Base-by-base conservation (phyloP, 2,113 vertebrate genomes). In the Zingel zingel region DNA sequence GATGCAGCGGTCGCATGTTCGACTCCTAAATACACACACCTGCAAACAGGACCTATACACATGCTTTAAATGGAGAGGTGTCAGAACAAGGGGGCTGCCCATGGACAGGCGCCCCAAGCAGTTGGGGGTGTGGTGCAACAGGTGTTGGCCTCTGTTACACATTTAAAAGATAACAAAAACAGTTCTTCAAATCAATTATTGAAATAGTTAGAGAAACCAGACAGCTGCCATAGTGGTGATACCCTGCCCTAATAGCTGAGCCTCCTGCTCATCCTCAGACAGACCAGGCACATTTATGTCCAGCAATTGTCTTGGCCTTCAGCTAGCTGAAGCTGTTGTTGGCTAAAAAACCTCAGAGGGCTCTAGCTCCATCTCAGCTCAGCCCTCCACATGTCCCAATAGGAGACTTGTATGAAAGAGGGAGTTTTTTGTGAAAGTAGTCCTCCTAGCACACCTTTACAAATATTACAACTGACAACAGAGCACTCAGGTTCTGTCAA, bases 311-410 rank as follows among this genome's bases (percentile, higher is more conserved):
- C 27, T 73, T 67, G 2, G 0, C 47, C 36, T 68, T 47, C 58
- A 63, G 48, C 15, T 48, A 45, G 13, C 39, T 81, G 62, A 36
- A 68, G 6, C 21, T 62, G 73, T 48, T 61, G 53, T 62, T 59
- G 68, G 56, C 27, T 48, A 45, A 81, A 56, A 10, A n/a, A n/a
- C 18, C n/a, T 8, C 51, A 54, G 16, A 39, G 16, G 18, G 25
- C 65, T 18, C 47, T 9, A 25, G 47, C 66, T 21, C 47, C 15
- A 27, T 48, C 65, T 53, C 30, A 57, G 19, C 21, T 39, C 2
- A 54, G 27, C 23, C 51, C 50, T n/a, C 23, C 53, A 0, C 5
- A 0, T 47, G 45, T 66, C 36, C 59, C 48, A 81, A 19, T 2
- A 6, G 2, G 45, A 50, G 50, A 57, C 50, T 48, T 54, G 47